Evolutionary conservation across 2,113 vertebrate species (phyloP), one percentile per base, ranked within the genome.

Genomic region (Ciconia maguari): DNA sequence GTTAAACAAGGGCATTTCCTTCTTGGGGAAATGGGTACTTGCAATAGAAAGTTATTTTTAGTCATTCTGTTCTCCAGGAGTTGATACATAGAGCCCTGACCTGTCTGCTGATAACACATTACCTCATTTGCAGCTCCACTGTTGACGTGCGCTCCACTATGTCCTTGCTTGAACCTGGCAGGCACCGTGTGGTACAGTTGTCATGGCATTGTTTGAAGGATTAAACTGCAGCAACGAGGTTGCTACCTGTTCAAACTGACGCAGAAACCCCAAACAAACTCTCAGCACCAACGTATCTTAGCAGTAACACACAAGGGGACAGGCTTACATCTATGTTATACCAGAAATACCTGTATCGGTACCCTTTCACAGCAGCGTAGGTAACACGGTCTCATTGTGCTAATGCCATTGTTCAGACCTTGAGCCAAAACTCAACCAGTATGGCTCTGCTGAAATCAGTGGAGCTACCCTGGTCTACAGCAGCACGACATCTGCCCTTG

Each of bases 71-170:
- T 80, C 86, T 93, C 71, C 89, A 87, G 58, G 82, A 91, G 76
- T 82, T 97, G 96, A 97, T 96, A 96, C 88, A 84, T 62, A 71
- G 89, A 96, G 95, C 89, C 93, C 91, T 97, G 93, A 96, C 97
- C 98, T 98, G 98, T 98, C 98, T 98, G 98, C 97, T 98, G 97
- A 94, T 97, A 97, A 97, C 81, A 66, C 84, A 66, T 97, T 97
- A 97, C 96, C 96, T 98, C 98, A 97, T 96, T 95, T 92, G 92
- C 96, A 96, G 94, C 78, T 94, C 83, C 41, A 38, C 81, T 89
- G 90, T 41, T 96, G 97, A 92, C 79, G 36, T 49, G 72, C 41
- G 44, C 93, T 84, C 87, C 34, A 7, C 90, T 20, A 46, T 98
- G 98, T 98, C 97, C 98, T 92, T 88, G 94, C 83, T 71, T 98